These are phyloP conservation scores for Litocranius walleri DNA, from an alignment of 2,113 vertebrate genomes.

Conservation along the genomic window DNA sequence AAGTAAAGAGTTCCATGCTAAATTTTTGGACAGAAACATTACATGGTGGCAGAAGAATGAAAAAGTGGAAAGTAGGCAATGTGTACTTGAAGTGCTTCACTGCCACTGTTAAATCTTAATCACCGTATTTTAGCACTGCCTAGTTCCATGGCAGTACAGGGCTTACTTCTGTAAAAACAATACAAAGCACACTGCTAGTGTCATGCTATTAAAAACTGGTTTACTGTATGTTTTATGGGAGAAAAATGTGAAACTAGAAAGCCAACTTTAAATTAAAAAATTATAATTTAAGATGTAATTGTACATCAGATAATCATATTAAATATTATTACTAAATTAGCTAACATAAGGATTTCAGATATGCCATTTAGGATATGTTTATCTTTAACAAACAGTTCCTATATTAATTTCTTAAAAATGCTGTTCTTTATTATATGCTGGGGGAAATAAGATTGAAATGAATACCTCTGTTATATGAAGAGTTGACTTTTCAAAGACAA, in stretches of 20 bases:
- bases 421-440: not conserved
- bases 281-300: slow-evolving; percentile 16
- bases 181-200: not conserved
- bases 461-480: not conserved
- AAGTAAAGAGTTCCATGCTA: not conserved
- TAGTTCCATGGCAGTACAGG: not conserved
- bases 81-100: not conserved
- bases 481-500: slow-evolving; percentile 12
- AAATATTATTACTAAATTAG: slow-evolving; percentile 32
- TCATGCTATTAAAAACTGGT: not conserved
- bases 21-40: not conserved
- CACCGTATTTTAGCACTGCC: not conserved
- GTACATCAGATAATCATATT: slow-evolving; percentile 54
- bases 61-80: not conserved
- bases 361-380: slow-evolving; percentile 15
- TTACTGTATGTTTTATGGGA: not conserved
- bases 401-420: not conserved
- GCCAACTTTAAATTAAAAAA: not conserved
- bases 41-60: too few species aligned
- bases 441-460: not conserved
- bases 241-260: not conserved
- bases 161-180: not conserved
- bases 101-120: not conserved
- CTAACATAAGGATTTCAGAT: not conserved
- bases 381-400: not conserved